Base-by-base conservation (phyloP, 1,140 invertebrate species). In the Gryllus bimaculatus region DNA sequence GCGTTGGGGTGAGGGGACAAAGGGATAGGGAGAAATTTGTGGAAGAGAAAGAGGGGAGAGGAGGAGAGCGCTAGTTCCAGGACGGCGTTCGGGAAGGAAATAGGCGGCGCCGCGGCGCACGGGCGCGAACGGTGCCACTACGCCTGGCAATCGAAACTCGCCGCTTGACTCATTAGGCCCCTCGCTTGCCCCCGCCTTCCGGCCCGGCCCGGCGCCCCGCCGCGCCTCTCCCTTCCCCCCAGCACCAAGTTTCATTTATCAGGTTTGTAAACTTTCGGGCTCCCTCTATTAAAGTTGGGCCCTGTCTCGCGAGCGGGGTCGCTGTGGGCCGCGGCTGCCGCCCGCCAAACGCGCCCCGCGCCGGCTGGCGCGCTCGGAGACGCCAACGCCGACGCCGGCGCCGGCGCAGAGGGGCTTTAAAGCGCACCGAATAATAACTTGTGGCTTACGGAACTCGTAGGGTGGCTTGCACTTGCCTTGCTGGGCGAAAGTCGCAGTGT, bases 261-360 rank as follows among this genome's bases (percentile, higher is more conserved):
- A 66, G 54, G 54, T 66, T 66, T 66, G 54, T 66, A 66, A 66
- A 66, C 54, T 66, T 66, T 66, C 18, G 54, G 54, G 54, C 54
- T 10, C 54, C 54, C 54, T 66, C 54, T 66, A 66, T 66, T 66
- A 66, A 66, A 66, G 54, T 66, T 66, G 54, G 10, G 10, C 18
- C 54, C 18, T 7, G 54, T 66, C 54, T 66, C 54, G 54, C 18
- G 54, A 18, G 54, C 54, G 10, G 54, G 26, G 26, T 39, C 26
- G 26, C 26, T 39, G 26, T 39, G 26, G 26, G 26, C 26, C 26
- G 5, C 26, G 26, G 26, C 26, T 2, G 26, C 26, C 26, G 26
- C 26, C 26, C 26, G 26, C 26, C 26, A 39, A 39, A 39, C 26
- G 26, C 26, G 26, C 5, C 26, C 26, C 26, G 26, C 26, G 26